Percentiles rank a stretch among this genome's conserved stretches.
Evolutionary conservation across 1,140 invertebrate genomes (phyloP).

Genomic region (Lepidostoma basale): DNA sequence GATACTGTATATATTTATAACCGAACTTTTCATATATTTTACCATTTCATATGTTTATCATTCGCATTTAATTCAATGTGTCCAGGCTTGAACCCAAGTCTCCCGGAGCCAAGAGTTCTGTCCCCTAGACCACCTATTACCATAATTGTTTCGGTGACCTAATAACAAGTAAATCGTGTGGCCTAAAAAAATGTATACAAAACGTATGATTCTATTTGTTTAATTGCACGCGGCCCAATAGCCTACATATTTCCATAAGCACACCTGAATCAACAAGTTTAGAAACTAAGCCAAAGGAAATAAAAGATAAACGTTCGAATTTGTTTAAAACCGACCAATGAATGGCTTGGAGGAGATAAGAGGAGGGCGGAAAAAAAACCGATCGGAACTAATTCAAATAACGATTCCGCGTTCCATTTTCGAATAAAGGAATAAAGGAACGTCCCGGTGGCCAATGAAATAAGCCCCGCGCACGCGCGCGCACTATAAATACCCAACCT

Average conservation of each 20-base stretch:
- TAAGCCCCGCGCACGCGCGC: slow-evolving; percentile 32
- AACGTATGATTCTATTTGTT: too few species aligned
- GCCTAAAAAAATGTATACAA: too few species aligned
- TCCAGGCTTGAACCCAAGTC: too few species aligned
- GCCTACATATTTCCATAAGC: background rate
- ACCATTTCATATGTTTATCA: too few species aligned
- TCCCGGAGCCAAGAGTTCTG: too few species aligned
- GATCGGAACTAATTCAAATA: slow-evolving; percentile 33
- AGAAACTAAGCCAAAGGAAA: background rate
- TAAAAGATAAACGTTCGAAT: slow-evolving; percentile 1
- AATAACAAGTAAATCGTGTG: too few species aligned
- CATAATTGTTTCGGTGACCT: too few species aligned
- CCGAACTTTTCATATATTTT: too few species aligned
- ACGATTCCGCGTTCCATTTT: slow-evolving; percentile 28
- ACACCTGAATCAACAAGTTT: slow-evolving; percentile 11
- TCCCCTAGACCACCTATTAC: too few species aligned
- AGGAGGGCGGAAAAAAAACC: slow-evolving; percentile 5
- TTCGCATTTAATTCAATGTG: too few species aligned
- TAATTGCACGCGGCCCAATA: background rate
- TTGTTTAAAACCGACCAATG: slow-evolving; percentile 16
- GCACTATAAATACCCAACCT: slow-evolving; percentile 25
- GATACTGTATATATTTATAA: too few species aligned
- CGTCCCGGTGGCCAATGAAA: slow-evolving; percentile 28
- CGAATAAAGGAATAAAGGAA: slow-evolving; percentile 32
- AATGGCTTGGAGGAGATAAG: background rate